Conservation (phyloP, 2,888 invertebrate species). For the Boloria euphrosyne region DNA sequence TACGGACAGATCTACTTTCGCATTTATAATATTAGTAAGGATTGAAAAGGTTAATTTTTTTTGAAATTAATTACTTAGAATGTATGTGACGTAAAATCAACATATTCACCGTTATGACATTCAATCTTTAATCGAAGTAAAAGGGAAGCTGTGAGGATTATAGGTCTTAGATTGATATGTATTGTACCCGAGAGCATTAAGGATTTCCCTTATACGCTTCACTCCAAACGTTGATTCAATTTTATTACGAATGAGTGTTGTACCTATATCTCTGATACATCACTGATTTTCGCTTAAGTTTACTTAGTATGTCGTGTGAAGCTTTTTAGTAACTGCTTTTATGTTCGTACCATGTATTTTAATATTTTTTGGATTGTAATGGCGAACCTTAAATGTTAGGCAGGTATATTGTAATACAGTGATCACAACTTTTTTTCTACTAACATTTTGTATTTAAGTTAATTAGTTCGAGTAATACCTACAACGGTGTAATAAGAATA, state of each 20-base stretch:
- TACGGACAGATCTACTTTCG: no score
- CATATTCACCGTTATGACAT: not conserved
- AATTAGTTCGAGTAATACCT: no score
- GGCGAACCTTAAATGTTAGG: no score
- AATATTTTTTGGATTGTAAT: no score
- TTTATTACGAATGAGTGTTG: no score
- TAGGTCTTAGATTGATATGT: conserved; percentile 2
- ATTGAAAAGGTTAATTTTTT: no score
- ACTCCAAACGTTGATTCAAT: not conserved
- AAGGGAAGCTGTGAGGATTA: not conserved
- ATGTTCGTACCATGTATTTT: not conserved
- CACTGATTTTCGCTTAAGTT: not conserved
- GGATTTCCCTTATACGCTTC: conserved; percentile 11
- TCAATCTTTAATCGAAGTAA: conserved; percentile 3
- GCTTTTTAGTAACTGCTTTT: not conserved
- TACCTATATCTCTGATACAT: no score
- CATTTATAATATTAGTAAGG: no score
- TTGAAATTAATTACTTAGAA: not conserved
- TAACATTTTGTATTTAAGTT: no score
- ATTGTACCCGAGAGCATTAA: conserved; percentile 13
- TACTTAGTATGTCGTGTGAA: not conserved
- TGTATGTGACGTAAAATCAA: not conserved
- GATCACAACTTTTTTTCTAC: no score
- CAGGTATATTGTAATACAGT: no score
- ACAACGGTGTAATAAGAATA: no score